phyloP scores from a whole-genome alignment of 2,888 invertebrate species.

The Ormyrus rosae region DNA sequence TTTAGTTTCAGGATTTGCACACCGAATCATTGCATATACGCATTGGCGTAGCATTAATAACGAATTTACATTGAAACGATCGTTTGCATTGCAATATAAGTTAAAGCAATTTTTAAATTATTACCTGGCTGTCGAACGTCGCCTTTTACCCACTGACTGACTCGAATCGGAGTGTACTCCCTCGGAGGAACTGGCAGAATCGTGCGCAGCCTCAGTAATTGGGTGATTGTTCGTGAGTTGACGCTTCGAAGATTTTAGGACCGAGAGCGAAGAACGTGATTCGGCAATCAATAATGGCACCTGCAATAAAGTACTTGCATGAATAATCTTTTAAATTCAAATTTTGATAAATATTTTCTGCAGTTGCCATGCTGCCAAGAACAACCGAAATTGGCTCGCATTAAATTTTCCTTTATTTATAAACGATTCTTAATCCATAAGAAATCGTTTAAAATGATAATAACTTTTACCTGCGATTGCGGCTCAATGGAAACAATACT shows the following conservation, averaged over 20 bases:
- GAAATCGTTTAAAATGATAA: too few species aligned
- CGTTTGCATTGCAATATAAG: not conserved
- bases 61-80: not conserved
- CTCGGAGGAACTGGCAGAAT: conserved; percentile 76
- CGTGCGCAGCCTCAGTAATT: conserved; percentile 75
- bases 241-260: conserved; percentile 77
- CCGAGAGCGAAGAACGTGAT: conserved; percentile 77
- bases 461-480: conserved; percentile 72
- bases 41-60: conserved; percentile 20
- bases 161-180: conserved; percentile 78
- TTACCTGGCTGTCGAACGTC: conserved; percentile 69
- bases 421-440: too few species aligned
- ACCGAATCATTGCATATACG: too few species aligned
- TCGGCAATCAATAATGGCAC: conserved; percentile 77
- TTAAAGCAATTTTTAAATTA: not conserved
- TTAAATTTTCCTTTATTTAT: too few species aligned
- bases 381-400: too few species aligned
- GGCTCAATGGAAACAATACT: conserved; percentile 84
- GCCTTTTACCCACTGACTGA: conserved; percentile 73
- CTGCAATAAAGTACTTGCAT: conserved; percentile 62
- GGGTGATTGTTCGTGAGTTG: conserved; percentile 77
- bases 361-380: too few species aligned
- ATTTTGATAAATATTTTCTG: too few species aligned
- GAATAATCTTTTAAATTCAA: too few species aligned
- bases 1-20: too few species aligned